These are phyloP conservation scores for Fragum fragum DNA, from an alignment of 2,888 invertebrate genomes.

Conservation along the genomic window DNA sequence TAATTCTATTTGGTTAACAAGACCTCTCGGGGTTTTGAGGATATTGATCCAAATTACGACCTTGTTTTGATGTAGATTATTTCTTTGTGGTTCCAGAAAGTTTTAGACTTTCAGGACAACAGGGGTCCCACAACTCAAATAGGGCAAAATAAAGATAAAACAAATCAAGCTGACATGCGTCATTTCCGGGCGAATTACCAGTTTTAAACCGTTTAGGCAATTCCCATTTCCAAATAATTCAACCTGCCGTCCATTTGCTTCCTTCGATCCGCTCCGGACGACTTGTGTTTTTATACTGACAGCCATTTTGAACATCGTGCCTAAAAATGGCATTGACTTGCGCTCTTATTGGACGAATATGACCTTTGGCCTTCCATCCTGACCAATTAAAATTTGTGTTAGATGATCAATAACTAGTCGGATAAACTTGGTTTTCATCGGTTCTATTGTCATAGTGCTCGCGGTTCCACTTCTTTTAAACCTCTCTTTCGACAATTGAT, in stretches of 20 bases:
- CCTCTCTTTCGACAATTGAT: too few species aligned
- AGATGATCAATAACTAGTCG: not conserved
- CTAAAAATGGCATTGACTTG: conserved; percentile 78
- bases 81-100: not conserved
- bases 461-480: not conserved
- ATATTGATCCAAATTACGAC: not conserved
- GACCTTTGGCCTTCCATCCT: conserved; percentile 35
- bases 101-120: not conserved
- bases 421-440: not conserved
- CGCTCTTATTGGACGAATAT: conserved; percentile 72
- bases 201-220: not conserved
- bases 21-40: too few species aligned
- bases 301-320: conserved; percentile 92
- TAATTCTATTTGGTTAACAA: too few species aligned
- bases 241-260: conserved; percentile 55
- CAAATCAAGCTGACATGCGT: not conserved
- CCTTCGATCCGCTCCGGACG: conserved; percentile 79
- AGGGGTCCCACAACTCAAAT: not conserved
- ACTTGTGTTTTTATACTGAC: conserved; percentile 99
- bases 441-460: too few species aligned
- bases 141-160: not conserved
- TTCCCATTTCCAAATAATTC: too few species aligned
- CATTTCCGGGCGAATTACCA: not conserved
- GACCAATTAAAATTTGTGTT: not conserved
- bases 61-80: not conserved